phyloP scores from a whole-genome alignment of 2,113 vertebrate genomes.

The Dipodomys spectabilis region DNA sequence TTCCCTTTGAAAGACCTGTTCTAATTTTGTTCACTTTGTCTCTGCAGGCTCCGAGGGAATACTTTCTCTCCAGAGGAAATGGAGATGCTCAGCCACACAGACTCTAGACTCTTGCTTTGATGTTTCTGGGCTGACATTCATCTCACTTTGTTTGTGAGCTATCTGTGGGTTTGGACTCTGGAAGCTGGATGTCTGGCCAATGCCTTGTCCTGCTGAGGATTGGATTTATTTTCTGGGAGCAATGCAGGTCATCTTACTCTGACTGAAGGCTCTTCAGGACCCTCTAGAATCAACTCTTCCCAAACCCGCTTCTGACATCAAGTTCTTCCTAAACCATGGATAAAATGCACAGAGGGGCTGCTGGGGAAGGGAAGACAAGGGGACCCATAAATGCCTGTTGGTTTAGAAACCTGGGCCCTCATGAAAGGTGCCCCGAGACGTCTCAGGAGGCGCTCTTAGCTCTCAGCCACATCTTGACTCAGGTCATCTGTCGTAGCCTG shows the following conservation, averaged over 20 bases:
- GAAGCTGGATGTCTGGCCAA: neutral
- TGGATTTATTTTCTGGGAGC: neutral
- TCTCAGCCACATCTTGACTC: neutral
- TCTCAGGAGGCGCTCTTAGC: neutral
- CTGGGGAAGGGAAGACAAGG: no score
- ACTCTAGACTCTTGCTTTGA: slow-evolving; percentile 89
- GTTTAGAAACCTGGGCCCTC: neutral
- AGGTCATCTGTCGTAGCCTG: neutral
- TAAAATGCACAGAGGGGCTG: neutral
- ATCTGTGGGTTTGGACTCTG: neutral
- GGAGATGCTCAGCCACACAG: slow-evolving; percentile 81
- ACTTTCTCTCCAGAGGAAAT: slow-evolving; percentile 86
- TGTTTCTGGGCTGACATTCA: accelerated
- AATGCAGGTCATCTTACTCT: neutral
- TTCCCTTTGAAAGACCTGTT: neutral
- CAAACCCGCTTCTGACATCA: neutral
- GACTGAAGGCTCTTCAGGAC: neutral
- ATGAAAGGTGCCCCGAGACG: accelerated
- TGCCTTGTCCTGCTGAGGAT: neutral
- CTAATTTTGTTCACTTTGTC: neutral
- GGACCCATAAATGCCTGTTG: neutral
- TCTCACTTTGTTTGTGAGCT: neutral
- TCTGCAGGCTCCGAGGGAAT: slow-evolving; percentile 89
- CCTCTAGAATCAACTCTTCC: neutral
- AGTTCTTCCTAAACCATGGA: neutral